Evolutionary conservation across 2,113 vertebrate species (phyloP), one percentile per base, ranked within the genome.

Genomic region (Rhinopithecus roxellana): DNA sequence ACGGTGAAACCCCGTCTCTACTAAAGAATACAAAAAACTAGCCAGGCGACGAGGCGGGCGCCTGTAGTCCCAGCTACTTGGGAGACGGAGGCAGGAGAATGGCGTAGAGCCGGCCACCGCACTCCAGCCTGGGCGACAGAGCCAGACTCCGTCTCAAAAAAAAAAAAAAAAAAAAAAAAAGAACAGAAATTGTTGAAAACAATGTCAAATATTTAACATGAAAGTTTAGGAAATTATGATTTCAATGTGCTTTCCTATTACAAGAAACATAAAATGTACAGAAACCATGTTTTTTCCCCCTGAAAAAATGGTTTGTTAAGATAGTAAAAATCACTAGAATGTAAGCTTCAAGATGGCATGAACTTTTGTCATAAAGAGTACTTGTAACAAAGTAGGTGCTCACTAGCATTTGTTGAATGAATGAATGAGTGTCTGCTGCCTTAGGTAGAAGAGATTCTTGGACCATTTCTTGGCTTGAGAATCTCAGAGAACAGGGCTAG

Each of bases 161-260:
- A 40, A 40, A 40, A 40, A 40, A 40, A 40, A 40, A 40, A 40
- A 40, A 40, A 40, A 4, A 40, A 40, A 40, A 40, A 40, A 75
- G 75, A 90, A 69, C 8, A 57, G 6, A 88, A 91, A n/a, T 86
- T 69, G 14, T 48, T 85, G 6, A 43, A 90, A 93, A 59, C 70
- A 91, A n/a, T 78, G 20, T 59, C 75, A 69, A 0, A 43, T 87
- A 82, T 92, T 94, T 79, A 55, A 69, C 59, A 88, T 20, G 17
- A 95, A 85, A 74, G 23, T 18, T 88, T 67, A 92, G 52, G 40
- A 93, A 93, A 93, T 38, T 89, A 48, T 57, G 9, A 90, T 55
- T 86, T 86, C 43, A 43, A 30, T 74, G 14, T 93, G 18, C 5
- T 75, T 93, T 90, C 40, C 92, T 90, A 85, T 81, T 78, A 72